phyloP scores from a whole-genome alignment of 2,888 invertebrate species.

The Caenorhabditis zanzibari region DNA sequence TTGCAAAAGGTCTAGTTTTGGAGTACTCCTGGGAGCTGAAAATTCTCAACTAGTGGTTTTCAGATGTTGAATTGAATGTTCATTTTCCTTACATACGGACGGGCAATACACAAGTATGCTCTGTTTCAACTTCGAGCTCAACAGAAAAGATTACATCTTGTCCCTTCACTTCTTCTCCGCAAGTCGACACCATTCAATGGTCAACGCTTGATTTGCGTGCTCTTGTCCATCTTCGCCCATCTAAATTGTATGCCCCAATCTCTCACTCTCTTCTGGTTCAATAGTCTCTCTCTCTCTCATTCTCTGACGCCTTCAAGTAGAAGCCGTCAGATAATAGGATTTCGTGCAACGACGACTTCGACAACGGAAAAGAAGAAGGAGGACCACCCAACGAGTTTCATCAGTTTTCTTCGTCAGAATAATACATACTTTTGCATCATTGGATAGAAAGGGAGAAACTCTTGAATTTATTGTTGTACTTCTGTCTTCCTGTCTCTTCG shows the following conservation, averaged over 20 bases:
- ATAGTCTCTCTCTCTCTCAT: conserved; percentile 11
- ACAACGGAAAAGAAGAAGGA: conserved; percentile 9
- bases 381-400: conserved; percentile 65
- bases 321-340: conserved; percentile 65
- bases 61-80: background rate
- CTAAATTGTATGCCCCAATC: conserved; percentile 50
- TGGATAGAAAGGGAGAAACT: conserved; percentile 10
- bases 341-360: conserved; percentile 54
- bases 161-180: conserved; percentile 10
- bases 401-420: conserved; percentile 44
- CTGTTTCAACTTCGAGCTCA: background rate
- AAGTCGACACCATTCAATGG: conserved; percentile 1
- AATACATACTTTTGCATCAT: conserved; percentile 53
- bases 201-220: conserved; percentile 62
- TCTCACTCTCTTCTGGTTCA: background rate
- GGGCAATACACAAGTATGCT: no score
- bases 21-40: no score
- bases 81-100: no score
- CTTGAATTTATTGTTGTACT: conserved; percentile 33
- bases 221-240: conserved; percentile 40
- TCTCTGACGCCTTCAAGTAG: conserved; percentile 47
- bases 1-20: no score
- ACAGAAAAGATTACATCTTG: conserved; percentile 26
- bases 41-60: no score
- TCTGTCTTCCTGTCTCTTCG: background rate